These are phyloP conservation scores for Sula dactylatra DNA, from an alignment of 2,113 vertebrate genomes.

Conservation along the genomic window DNA sequence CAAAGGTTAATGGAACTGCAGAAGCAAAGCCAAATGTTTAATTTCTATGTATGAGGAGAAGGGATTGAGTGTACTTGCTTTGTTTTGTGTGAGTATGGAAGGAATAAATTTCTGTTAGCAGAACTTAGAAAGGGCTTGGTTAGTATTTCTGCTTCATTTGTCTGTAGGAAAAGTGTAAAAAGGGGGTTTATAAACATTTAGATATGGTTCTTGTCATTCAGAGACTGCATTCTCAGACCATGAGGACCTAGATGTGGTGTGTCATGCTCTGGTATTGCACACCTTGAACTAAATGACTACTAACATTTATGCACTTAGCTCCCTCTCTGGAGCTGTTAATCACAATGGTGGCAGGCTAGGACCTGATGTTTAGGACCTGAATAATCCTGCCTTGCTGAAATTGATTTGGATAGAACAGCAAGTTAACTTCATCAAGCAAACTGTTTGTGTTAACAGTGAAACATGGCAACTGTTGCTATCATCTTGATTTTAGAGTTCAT, in stretches of 20 bases:
- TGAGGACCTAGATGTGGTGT: background rate
- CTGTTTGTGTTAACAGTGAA: background rate
- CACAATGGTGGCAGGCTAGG: background rate
- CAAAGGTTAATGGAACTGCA: constrained; percentile 24
- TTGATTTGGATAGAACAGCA: background rate
- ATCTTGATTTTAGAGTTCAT: background rate
- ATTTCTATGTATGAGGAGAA: background rate
- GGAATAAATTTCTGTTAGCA: background rate
- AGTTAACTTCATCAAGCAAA: background rate
- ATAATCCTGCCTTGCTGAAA: background rate
- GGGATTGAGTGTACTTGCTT: background rate
- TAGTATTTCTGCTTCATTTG: background rate
- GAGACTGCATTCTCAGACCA: background rate
- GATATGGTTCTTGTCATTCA: background rate
- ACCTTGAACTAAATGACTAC: background rate
- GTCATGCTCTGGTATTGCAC: background rate
- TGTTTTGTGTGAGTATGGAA: background rate
- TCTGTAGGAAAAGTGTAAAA: background rate
- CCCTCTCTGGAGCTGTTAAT: background rate
- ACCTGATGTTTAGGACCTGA: background rate
- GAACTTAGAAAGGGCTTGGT: background rate
- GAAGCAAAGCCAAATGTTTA: background rate
- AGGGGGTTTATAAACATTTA: background rate
- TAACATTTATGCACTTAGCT: background rate
- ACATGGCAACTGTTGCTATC: background rate